Percentiles rank a stretch among this genome's conserved stretches.
phyloP scores from a whole-genome alignment of 2,888 invertebrate genomes.

The Tuta absoluta region DNA sequence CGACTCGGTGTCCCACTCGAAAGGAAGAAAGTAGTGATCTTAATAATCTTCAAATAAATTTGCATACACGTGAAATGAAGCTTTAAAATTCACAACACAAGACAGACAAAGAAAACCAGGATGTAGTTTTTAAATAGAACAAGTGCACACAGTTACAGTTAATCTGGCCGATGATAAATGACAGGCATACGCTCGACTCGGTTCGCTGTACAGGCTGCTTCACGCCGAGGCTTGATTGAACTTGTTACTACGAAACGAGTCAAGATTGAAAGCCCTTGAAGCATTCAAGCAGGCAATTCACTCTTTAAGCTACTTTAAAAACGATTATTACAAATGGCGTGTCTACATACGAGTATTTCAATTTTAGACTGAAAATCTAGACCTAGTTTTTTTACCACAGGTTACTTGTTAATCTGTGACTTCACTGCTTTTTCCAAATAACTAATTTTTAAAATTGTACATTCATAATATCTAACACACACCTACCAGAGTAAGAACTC shows the following conservation, averaged over 20 bases:
- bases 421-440: too few species aligned
- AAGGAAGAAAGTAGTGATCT: too few species aligned
- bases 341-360: too few species aligned
- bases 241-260: not conserved
- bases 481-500: too few species aligned
- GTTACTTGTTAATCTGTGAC: too few species aligned
- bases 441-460: too few species aligned
- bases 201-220: conserved; percentile 48
- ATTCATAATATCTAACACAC: too few species aligned
- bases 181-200: conserved; percentile 59
- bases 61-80: not conserved
- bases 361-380: too few species aligned
- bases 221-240: not conserved
- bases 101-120: conserved; percentile 43
- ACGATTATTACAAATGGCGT: not conserved
- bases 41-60: too few species aligned
- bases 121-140: conserved; percentile 58
- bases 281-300: not conserved
- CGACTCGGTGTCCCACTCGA: too few species aligned
- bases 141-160: conserved; percentile 64
- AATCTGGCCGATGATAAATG: conserved; percentile 69
- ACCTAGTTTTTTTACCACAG: too few species aligned
- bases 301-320: not conserved
- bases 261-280: not conserved
- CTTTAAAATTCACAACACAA: not conserved